Evolutionary conservation across 35 echinoderm and acorn worm genomes (phyloP).

Genomic region (Lytechinus pictus): DNA sequence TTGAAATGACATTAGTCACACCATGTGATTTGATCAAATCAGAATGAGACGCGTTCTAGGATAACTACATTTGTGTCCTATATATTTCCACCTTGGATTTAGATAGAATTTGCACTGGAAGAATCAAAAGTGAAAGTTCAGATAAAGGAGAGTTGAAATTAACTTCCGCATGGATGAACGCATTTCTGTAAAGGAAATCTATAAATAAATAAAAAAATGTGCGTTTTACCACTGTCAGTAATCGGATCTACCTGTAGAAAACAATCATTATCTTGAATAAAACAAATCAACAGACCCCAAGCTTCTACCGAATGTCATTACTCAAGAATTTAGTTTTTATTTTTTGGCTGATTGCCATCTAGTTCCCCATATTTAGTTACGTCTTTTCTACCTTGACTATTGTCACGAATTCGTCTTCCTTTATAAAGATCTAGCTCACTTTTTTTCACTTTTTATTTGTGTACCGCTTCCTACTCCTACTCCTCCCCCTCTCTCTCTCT

Average conservation of each 20-base stretch:
- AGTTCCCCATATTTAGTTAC: no score
- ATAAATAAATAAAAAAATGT: no score
- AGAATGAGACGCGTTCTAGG: not conserved
- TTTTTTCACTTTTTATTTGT: not conserved
- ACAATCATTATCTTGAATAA: no score
- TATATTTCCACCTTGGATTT: not conserved
- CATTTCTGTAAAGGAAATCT: not conserved
- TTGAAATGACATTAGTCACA: not conserved
- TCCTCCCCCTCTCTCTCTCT: not conserved
- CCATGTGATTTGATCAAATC: not conserved
- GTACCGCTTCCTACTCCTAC: no score
- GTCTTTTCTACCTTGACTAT: no score
- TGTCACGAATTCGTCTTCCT: no score
- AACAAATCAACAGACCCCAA: no score
- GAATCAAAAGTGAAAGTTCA: not conserved
- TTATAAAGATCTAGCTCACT: not conserved
- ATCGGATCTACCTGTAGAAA: no score
- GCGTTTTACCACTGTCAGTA: no score
- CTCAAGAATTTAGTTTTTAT: no score
- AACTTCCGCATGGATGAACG: not conserved
- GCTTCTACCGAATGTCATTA: no score
- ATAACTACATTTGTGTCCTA: not conserved
- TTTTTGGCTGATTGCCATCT: no score
- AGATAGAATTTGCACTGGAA: not conserved
- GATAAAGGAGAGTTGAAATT: not conserved